Base-by-base conservation (phyloP, 2,888 invertebrate genomes). In the Agapetus fuscipes region DNA sequence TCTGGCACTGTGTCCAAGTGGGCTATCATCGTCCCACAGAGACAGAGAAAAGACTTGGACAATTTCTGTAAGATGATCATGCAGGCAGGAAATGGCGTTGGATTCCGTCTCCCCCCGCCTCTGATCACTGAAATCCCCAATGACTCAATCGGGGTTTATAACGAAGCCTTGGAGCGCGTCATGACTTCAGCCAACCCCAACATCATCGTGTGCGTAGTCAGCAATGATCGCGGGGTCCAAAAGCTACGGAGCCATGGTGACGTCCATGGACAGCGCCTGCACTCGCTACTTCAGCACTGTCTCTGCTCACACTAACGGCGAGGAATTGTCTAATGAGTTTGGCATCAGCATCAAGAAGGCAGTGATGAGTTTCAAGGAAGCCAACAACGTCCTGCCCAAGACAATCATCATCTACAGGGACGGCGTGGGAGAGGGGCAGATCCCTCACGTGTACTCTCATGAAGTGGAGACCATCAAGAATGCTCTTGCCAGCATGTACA, bases 341-440 rank as follows among this genome's bases (percentile, higher is more conserved):
- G 66, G 76, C 0, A 55, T 74, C 1, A 80, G 80, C 48, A 64
- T 88, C 27, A 58, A 61, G 2, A 64, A 67, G 30, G 72, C 74
- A 0, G 47, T 72, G 1, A 54, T 55, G 4, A 64, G 61, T 44
- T 86, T 73, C 55, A 59, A 65, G 2, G 60, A 68, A 41, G 12
- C 32, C 6, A 46, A 37, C 31, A 38, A 42, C 6, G 25, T 17
- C 9, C 50, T 68, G 33, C 95, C 95, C 0, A 65, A 71, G 0
- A 72, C 77, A 1, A 84, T 96, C 32, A 56, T 94, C 1, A 74
- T 95, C 16, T 95, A 81, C 60, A 75, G 96, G 11, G 95, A 96
- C 59, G 96, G 94, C 13, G 94, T 96, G 0, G 91, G 94, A 2
- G 94, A 95, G 50, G 94, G 95, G 0, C 90, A 94, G 55, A 68